Percentiles rank a stretch among this genome's conserved stretches.
phyloP scores from a whole-genome alignment of 2,113 vertebrate species.

The Lamprologus ornatipinnis region DNA sequence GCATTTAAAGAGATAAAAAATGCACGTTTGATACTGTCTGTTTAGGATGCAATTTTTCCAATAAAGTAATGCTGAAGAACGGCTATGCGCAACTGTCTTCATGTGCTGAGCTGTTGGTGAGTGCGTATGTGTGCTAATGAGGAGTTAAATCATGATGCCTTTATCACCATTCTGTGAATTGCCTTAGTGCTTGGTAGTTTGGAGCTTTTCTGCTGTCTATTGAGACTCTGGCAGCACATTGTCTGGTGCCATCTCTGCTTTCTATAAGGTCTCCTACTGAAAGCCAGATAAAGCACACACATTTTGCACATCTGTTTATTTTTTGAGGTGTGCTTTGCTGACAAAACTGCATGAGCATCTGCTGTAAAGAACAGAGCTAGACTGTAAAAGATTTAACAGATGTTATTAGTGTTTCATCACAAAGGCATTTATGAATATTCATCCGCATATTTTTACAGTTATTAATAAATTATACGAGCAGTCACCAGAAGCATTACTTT shows the following conservation, averaged over 20 bases:
- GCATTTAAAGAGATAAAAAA: slow-evolving; percentile 7
- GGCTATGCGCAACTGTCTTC: background rate
- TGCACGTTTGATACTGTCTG: background rate
- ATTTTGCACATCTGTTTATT: background rate
- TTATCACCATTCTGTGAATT: slow-evolving; percentile 17
- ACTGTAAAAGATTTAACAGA: slow-evolving; percentile 4
- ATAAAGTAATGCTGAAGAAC: background rate
- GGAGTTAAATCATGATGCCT: slow-evolving; percentile 20
- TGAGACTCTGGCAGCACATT: background rate
- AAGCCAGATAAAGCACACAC: background rate
- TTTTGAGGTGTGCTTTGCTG: background rate
- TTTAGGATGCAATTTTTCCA: background rate
- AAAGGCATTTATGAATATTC: slow-evolving; percentile 31
- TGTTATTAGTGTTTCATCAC: slow-evolving; percentile 28
- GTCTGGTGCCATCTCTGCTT: background rate
- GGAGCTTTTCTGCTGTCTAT: background rate
- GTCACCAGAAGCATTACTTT: background rate
- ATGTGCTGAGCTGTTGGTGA: background rate
- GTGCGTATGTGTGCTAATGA: slow-evolving; percentile 17
- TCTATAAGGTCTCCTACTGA: background rate
- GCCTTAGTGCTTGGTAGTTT: background rate
- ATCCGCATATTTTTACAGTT: slow-evolving; percentile 37
- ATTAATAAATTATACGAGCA: slow-evolving; percentile 38
- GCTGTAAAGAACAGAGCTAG: background rate
- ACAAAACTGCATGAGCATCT: background rate